These are phyloP conservation scores for Ericerus pela DNA, from an alignment of 1,140 invertebrate species.

Conservation along the genomic window DNA sequence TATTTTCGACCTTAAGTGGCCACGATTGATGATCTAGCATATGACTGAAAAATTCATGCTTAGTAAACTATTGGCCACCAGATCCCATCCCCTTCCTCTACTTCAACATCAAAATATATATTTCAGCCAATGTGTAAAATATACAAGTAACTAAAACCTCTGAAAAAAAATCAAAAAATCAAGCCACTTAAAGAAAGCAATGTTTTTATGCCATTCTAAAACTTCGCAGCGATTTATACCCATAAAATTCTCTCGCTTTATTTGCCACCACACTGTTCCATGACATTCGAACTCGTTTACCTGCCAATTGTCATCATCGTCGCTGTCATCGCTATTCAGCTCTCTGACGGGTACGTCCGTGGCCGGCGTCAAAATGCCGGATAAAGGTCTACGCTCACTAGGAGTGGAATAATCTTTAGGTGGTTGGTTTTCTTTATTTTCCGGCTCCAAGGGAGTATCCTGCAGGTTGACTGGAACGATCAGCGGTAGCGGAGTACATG, in stretches of 20 bases:
- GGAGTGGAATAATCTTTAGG: background rate
- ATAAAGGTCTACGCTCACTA: background rate
- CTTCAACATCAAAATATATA: too few relatives aligned
- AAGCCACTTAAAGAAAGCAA: background rate
- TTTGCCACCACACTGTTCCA: background rate
- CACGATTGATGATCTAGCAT: too few relatives aligned
- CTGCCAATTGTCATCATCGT: slow-evolving; percentile 1
- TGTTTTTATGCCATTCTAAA: background rate
- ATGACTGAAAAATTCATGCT: too few relatives aligned
- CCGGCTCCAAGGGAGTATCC: background rate
- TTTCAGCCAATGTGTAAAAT: too few relatives aligned
- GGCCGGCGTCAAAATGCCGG: background rate
- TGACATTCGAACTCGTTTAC: too few relatives aligned
- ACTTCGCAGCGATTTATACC: background rate
- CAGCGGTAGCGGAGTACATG: background rate
- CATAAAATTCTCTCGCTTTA: background rate
- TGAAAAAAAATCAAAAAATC: slow-evolving; percentile 1
- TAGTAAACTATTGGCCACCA: too few relatives aligned
- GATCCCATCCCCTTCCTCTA: too few relatives aligned
- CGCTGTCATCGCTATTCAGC: background rate
- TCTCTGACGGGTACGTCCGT: background rate
- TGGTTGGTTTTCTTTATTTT: background rate
- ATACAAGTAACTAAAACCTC: too few relatives aligned
- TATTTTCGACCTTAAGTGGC: too few relatives aligned
- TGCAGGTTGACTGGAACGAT: background rate